These are phyloP conservation scores for Agriopis leucophaearia DNA, from an alignment of 2,888 invertebrate species.

Conservation along the genomic window DNA sequence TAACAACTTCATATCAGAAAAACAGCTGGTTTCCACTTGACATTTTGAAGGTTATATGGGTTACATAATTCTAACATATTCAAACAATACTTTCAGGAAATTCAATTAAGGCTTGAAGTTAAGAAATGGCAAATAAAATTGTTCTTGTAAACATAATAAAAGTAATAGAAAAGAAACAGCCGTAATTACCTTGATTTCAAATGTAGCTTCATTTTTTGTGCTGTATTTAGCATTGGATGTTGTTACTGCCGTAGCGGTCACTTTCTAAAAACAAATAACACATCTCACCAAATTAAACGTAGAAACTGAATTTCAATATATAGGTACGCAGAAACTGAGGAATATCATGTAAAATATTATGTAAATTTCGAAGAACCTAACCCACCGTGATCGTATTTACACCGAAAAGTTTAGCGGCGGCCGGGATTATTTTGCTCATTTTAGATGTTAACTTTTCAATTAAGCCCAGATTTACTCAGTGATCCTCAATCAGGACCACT, in stretches of 20 bases:
- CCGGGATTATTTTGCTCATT: constrained; percentile 79
- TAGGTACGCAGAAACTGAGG: constrained; percentile 14
- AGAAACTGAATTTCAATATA: not conserved
- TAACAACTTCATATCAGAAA: constrained; percentile 33
- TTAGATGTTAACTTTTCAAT: constrained; percentile 63
- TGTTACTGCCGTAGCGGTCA: constrained; percentile 64
- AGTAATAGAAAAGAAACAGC: not conserved
- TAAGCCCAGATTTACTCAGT: constrained; percentile 73
- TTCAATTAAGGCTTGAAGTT: not conserved
- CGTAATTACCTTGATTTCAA: constrained; percentile 85
- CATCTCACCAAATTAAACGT: constrained; percentile 20
- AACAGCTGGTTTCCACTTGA: constrained; percentile 62
- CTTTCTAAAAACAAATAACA: constrained; percentile 68
- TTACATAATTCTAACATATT: constrained; percentile 72
- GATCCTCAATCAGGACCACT: constrained; percentile 64
- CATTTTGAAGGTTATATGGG: constrained; percentile 75
- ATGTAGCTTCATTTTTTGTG: constrained; percentile 87
- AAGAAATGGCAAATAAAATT: not conserved
- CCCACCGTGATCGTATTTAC: constrained; percentile 70
- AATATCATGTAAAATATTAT: constrained; percentile 5
- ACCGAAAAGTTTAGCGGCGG: constrained; percentile 70
- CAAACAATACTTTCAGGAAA: constrained; percentile 12
- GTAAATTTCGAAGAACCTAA: constrained; percentile 33
- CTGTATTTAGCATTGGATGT: constrained; percentile 85
- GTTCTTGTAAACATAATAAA: not conserved